Percentiles rank a stretch among this genome's conserved stretches.
These are phyloP conservation scores for Vespertilio murinus DNA, from an alignment of 2,797 vertebrate genomes.

Conservation along the genomic window DNA sequence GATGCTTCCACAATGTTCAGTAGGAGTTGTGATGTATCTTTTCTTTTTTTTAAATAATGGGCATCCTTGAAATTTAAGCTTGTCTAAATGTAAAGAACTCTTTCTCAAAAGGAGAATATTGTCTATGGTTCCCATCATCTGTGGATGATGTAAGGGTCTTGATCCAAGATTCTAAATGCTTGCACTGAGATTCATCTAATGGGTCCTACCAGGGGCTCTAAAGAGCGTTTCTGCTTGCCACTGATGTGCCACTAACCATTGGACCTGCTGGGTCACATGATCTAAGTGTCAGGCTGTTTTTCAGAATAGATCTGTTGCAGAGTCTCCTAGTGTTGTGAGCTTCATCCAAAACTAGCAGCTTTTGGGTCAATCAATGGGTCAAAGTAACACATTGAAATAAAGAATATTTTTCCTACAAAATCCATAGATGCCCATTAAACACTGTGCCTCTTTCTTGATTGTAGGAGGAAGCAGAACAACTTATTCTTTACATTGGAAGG, in stretches of 20 bases:
- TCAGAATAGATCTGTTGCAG: background rate
- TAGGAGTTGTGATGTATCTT: background rate
- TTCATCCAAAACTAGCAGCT: background rate
- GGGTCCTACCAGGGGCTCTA: too few species aligned
- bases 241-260: background rate
- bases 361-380: background rate
- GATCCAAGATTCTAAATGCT: background rate
- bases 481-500: background rate
- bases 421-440: background rate
- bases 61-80: background rate
- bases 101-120: background rate
- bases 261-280: too few species aligned
- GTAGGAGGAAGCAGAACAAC: background rate
- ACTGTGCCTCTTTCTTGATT: background rate
- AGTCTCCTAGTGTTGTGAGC: background rate
- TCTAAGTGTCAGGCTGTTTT: background rate
- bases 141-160: background rate
- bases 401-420: background rate
- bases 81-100: background rate
- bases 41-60: background rate
- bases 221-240: background rate
- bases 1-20: too few species aligned
- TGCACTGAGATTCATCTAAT: too few species aligned
- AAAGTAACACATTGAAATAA: background rate
- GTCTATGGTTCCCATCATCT: background rate